A percentile compares a stretch with the other conserved stretches of the same genome.
Conservation (phyloP, 2,797 vertebrate genomes). For the Muscicapa comitata region DNA sequence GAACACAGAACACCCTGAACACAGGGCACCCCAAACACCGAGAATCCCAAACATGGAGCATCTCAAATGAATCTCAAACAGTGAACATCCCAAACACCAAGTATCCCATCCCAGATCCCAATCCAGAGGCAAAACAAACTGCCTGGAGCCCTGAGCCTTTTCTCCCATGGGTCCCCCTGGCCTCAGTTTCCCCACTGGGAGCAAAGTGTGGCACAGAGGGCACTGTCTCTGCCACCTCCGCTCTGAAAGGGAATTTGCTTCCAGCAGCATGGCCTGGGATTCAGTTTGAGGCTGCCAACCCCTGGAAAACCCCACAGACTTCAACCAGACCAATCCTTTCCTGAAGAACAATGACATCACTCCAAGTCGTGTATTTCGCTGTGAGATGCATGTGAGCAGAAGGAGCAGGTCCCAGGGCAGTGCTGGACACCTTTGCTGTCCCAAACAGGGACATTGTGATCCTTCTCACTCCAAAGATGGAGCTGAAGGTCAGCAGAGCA, state of each 20-base stretch:
- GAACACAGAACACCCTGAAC: background rate
- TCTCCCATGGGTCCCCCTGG: accelerated
- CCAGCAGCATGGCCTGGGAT: background rate
- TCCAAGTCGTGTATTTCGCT: accelerated
- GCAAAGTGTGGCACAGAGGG: background rate
- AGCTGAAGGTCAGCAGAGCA: background rate
- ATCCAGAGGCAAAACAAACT: accelerated
- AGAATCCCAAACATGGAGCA: background rate
- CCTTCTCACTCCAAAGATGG: accelerated
- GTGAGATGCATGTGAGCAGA: accelerated
- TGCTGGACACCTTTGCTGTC: background rate
- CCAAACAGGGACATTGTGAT: background rate
- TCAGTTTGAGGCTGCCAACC: background rate
- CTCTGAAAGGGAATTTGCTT: background rate
- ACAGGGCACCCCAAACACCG: accelerated
- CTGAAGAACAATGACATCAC: accelerated
- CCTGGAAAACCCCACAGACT: background rate
- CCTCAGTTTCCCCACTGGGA: background rate
- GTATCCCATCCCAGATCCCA: background rate
- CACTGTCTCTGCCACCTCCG: accelerated
- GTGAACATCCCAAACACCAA: background rate
- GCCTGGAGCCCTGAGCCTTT: background rate
- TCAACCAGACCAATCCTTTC: background rate
- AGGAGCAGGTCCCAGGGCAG: background rate
- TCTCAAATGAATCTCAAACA: background rate